These are phyloP conservation scores for Hecatera dysodea DNA, from an alignment of 2,888 invertebrate genomes.

Conservation along the genomic window DNA sequence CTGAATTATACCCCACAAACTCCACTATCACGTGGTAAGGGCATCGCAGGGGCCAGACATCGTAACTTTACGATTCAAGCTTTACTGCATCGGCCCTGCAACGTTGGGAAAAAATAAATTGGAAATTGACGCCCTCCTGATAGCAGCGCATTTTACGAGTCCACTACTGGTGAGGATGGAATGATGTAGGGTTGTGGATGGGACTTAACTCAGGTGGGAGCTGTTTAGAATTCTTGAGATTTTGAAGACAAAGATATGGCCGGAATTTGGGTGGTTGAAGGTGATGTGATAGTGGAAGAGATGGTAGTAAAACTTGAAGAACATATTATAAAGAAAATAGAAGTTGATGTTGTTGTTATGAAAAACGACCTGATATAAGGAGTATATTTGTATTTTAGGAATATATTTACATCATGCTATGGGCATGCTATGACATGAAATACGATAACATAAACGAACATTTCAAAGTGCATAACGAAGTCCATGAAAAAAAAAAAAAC, in stretches of 20 bases:
- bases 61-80: slow-evolving; percentile 87
- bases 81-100: slow-evolving; percentile 88
- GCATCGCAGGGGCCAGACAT: slow-evolving; percentile 83
- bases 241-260: background rate
- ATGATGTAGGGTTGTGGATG: slow-evolving; percentile 54
- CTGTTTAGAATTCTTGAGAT: background rate
- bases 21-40: slow-evolving; percentile 76
- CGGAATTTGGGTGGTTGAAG: background rate
- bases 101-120: slow-evolving; percentile 89
- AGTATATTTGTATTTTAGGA: background rate
- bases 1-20: slow-evolving; percentile 55
- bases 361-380: background rate
- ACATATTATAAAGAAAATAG: background rate
- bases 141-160: slow-evolving; percentile 63
- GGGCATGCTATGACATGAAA: background rate
- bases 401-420: no score
- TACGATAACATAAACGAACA: background rate
- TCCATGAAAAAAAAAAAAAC: slow-evolving; percentile 4
- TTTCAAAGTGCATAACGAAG: background rate
- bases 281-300: background rate
- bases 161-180: slow-evolving; percentile 54
- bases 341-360: background rate
- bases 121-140: slow-evolving; percentile 85
- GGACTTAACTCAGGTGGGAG: slow-evolving; percentile 32
- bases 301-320: background rate